Percentiles rank a stretch among this genome's conserved stretches.
These are phyloP conservation scores for Novumbra hubbsi DNA, from an alignment of 2,797 vertebrate genomes.

Conservation along the genomic window DNA sequence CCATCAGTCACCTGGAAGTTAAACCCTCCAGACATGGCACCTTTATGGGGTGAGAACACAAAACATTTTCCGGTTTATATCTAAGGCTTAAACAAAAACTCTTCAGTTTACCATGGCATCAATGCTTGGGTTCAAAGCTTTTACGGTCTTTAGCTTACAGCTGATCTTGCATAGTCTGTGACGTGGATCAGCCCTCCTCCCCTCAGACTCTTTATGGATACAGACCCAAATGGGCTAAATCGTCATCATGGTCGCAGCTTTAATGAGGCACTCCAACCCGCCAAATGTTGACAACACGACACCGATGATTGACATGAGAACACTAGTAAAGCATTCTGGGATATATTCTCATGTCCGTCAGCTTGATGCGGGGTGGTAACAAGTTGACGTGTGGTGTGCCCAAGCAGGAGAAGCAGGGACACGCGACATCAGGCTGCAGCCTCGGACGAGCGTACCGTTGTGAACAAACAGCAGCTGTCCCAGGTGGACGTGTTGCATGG, in stretches of 20 bases:
- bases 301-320: no score
- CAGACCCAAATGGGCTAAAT: no score
- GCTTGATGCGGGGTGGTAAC: no score
- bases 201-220: no score
- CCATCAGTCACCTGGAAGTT: constrained; percentile 91
- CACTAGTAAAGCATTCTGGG: no score
- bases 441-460: constrained; percentile 67
- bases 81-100: not conserved
- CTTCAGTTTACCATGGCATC: not conserved
- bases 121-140: not conserved
- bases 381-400: no score
- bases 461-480: constrained; percentile 86
- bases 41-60: constrained; percentile 46
- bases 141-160: not conserved
- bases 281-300: no score
- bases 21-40: constrained; percentile 87
- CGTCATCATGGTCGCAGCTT: no score
- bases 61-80: not conserved
- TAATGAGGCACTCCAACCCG: no score
- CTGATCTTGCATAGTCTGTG: no score
- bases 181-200: no score
- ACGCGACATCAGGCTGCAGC: not conserved
- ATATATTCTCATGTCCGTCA: no score
- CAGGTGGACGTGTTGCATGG: constrained; percentile 81
- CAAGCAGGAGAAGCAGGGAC: not conserved